Evolutionary conservation across 2,113 vertebrate genomes (phyloP), one percentile per base, ranked within the genome.

Genomic region (Cyphomyrus discorhynchus): DNA sequence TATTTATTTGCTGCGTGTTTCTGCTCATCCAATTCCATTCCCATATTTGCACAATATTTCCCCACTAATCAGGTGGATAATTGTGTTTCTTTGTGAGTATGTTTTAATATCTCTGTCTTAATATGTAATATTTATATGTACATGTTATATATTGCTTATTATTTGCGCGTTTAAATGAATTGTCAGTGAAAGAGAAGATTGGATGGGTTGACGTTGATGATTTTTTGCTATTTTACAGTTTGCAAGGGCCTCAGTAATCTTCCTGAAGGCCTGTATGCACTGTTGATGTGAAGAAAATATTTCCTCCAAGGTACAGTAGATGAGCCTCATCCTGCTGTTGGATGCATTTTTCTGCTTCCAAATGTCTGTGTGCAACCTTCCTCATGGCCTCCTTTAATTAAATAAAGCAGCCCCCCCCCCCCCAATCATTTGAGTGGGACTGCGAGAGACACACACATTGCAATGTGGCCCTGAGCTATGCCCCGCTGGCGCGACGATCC

Each of bases 311-410:
- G 49, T n/a, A n/a, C n/a, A n/a, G n/a, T 13, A 3, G 24, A 31
- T 53, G 85, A 46, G 85, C 13, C 15, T 21, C 11, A 0, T 86
- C n/a, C 31, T 31, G 62, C 42, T 86, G 70, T 13, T 17, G 31
- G 2, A 35, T 66, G 24, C n/a, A n/a, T 77, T 39, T 13, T 15
- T 77, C 62, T 90, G 39, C 21, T 49, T 74, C 10, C 31, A 56
- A 88, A 90, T 58, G 39, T 31, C 35, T 42, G 80, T 19, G 56
- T 35, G 56, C 89, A 74, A 80, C 49, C 85, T 47, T 56, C 70
- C 89, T 66, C 21, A 42, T 56, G 62, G 52, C 17, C 52, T 24
- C 17, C 42, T 39, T 39, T 42, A 80, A 80, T 80, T 42, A 80
- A 80, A 35, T 13, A 13, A 35, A 74, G 31, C 3, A 5, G 10